These are phyloP conservation scores for Melipona bicolor DNA, from an alignment of 2,888 invertebrate species.

Conservation along the genomic window DNA sequence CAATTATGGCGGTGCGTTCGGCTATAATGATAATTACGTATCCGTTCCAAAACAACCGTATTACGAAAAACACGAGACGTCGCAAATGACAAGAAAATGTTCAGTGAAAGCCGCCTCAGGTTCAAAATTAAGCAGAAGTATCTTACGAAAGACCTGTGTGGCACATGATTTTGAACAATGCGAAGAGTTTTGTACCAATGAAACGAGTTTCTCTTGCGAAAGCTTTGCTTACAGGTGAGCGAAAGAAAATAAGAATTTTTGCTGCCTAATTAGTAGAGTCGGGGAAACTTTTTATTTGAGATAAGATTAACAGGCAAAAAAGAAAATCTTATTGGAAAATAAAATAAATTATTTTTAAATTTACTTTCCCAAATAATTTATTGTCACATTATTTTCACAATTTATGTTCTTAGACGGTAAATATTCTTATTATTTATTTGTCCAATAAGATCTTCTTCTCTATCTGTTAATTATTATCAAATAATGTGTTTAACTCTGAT, in stretches of 20 bases:
- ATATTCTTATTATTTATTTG: too few relatives aligned
- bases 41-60: background rate
- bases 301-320: background rate
- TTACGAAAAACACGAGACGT: constrained; percentile 10
- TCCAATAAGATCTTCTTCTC: too few relatives aligned
- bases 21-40: constrained; percentile 66
- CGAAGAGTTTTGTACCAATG: constrained; percentile 90
- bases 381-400: too few relatives aligned
- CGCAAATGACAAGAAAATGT: constrained; percentile 86
- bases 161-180: constrained; percentile 91
- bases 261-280: background rate
- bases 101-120: constrained; percentile 91
- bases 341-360: background rate
- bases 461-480: too few relatives aligned
- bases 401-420: too few relatives aligned
- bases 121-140: constrained; percentile 89
- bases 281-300: background rate
- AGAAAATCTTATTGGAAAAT: background rate
- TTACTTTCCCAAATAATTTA: background rate
- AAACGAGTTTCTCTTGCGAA: constrained; percentile 89
- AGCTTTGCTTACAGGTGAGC: constrained; percentile 91
- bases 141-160: constrained; percentile 88
- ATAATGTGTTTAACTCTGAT: too few relatives aligned
- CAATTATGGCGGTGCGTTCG: constrained; percentile 71
- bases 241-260: background rate